Evolutionary conservation across 2,797 vertebrate genomes (phyloP), one percentile per base, ranked within the genome.

Genomic region (Sylvia borin): DNA sequence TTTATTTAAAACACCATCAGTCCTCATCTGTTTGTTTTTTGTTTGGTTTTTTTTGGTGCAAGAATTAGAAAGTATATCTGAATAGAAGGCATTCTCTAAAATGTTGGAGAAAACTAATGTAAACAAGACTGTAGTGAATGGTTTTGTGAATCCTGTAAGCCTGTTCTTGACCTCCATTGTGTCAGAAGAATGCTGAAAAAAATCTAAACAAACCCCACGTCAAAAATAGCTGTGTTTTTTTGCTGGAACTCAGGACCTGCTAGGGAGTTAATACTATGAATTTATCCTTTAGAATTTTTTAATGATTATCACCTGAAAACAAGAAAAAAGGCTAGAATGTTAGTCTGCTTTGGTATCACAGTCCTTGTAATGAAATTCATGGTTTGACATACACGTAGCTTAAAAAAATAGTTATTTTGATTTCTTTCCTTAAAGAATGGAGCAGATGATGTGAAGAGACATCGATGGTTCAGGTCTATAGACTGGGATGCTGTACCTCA

Each of bases 401-500:
- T 78, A 47, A 7, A 62, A 62, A 60, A 77, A 51, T 58, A 51
- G 2, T 66, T 55, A 2, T 31, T 65, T 85, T 89, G 7, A 6
- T 47, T 75, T 88, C 68, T 86, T 78, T 70, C 48, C 53, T 84
- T 67, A 42, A 81, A 99, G 99, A 99, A 99, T 24, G 99, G 99
- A 90, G 98, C 98, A 3, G 99, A 99, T 13, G 99, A 99, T 29
- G 98, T 99, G 77, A 99, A 99, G 90, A 98, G 98, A 40, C 99
- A 99, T 81, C 96, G 99, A 19, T 99, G 99, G 99, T 99, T 99
- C 96, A 99, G 99, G 68, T 95, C 98, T 1, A 88, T 99, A 64
- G 99, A 99, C 88, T 99, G 99, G 99, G 99, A 99, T 2, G 96
- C 97, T 4, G 99, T 99, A 80, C 99, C 98, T 12, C 98, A 98